Evolutionary conservation across 2,797 vertebrate genomes (phyloP), one percentile per base, ranked within the genome.

Genomic region (Spheniscus humboldti): DNA sequence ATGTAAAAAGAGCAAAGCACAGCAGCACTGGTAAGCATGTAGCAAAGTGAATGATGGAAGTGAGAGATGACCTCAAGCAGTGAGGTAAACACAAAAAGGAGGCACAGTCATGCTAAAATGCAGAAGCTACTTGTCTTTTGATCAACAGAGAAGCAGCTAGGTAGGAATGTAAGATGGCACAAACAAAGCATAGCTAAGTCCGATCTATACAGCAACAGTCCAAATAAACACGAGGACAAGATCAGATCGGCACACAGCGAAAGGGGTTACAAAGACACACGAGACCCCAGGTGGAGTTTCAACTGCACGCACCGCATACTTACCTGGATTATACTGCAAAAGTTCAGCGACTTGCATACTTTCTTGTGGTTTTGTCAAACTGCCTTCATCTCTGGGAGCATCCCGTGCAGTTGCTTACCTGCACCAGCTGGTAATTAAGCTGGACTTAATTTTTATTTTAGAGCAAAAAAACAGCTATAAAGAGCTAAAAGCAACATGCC

Each of bases 161-260:
- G 13, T 20, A 53, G 2, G 4, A 81, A 71, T 2, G 5, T 0
- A 43, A 73, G 20, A 55, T 0, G 2, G 71, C 10, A 69, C 7
- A 57, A 80, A 50, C 18, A 68, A 92, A 23, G 17, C 27, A 57
- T 0, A 62, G 47, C 35, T 18, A 66, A 39, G 18, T 39, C 63
- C 59, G 50, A 33, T 30, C 16, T 16, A 12, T 12, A 85, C 16
- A 76, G 57, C 27, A 86, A 37, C 27, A 47, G 15, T 7, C 30
- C 11, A 39, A 72, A 67, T 4, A 41, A 79, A 88, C 5, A 35
- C 0, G 6, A 41, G 43, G 28, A 31, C 19, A 20, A 62, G 11
- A 56, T 47, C 13, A 69, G 50, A 50, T 0, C 2, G 17, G 33
- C 27, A 60, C 25, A 55, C 2, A 33, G 13, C 52, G 20, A 48